phyloP scores from a whole-genome alignment of 2,888 invertebrate genomes.

The Tanytarsus gracilentus region DNA sequence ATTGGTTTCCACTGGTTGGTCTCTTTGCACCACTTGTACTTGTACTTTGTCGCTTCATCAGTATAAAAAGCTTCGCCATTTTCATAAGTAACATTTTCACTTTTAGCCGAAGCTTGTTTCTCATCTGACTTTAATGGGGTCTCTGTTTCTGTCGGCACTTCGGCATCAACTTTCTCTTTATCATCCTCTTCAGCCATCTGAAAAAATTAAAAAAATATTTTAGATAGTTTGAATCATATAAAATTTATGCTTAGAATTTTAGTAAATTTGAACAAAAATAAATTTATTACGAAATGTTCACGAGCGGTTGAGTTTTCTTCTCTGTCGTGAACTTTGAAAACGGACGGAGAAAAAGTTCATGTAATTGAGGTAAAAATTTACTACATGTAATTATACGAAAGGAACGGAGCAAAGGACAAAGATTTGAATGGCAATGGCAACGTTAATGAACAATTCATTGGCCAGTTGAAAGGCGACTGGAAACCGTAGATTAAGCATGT shows the following conservation, averaged over 20 bases:
- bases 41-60: conserved; percentile 58
- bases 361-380: no score
- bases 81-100: conserved; percentile 59
- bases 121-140: neutral
- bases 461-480: no score
- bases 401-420: no score
- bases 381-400: no score
- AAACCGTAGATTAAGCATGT: no score
- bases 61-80: conserved; percentile 63
- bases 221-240: no score
- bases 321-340: no score
- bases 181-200: conserved; percentile 13
- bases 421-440: no score
- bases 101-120: conserved; percentile 43
- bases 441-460: no score
- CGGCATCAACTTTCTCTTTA: neutral
- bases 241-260: neutral
- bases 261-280: neutral
- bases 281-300: neutral
- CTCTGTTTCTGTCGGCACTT: neutral
- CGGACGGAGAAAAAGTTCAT: no score
- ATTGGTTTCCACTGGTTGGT: conserved; percentile 46
- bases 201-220: neutral
- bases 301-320: no score
- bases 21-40: conserved; percentile 42